Evolutionary conservation across 2,113 vertebrate species (phyloP).

Genomic region (Monarcha castaneiventris): DNA sequence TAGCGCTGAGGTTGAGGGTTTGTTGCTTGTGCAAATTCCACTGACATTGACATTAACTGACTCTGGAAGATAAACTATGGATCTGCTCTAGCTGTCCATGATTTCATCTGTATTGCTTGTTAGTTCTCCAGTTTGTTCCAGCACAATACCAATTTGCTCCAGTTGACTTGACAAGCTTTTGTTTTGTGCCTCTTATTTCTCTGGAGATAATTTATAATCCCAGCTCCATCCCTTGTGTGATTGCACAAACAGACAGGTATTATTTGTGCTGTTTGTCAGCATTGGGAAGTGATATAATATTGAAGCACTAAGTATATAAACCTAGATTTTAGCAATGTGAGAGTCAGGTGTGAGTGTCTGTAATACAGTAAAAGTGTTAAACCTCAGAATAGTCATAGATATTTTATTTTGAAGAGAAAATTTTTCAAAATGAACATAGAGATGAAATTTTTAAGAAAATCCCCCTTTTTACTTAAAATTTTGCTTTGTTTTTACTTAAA

Average conservation of each 20-base stretch:
- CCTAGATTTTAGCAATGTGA: background rate
- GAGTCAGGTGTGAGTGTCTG: background rate
- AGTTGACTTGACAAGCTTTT: conserved; percentile 60
- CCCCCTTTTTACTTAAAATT: background rate
- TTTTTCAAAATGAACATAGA: background rate
- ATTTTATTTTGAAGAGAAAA: background rate
- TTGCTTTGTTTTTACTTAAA: background rate
- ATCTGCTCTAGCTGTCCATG: conserved; percentile 45
- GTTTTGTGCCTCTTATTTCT: conserved; percentile 38
- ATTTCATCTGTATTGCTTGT: conserved; percentile 33
- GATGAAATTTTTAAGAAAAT: accelerated
- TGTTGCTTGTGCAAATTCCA: conserved; percentile 57
- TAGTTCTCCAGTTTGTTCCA: conserved; percentile 59
- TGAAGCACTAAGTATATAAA: background rate
- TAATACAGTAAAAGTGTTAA: background rate
- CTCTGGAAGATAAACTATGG: conserved; percentile 39
- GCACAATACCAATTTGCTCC: conserved; percentile 60
- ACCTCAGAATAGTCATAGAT: background rate
- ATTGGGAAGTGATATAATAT: background rate
- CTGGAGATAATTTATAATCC: conserved; percentile 35
- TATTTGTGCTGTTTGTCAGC: background rate
- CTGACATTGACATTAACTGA: conserved; percentile 59
- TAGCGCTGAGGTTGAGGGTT: conserved; percentile 59
- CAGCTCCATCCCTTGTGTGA: background rate
- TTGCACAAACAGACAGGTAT: background rate